Evolutionary conservation across 2,888 invertebrate species (phyloP).

Genomic region (Idaea aversata): DNA sequence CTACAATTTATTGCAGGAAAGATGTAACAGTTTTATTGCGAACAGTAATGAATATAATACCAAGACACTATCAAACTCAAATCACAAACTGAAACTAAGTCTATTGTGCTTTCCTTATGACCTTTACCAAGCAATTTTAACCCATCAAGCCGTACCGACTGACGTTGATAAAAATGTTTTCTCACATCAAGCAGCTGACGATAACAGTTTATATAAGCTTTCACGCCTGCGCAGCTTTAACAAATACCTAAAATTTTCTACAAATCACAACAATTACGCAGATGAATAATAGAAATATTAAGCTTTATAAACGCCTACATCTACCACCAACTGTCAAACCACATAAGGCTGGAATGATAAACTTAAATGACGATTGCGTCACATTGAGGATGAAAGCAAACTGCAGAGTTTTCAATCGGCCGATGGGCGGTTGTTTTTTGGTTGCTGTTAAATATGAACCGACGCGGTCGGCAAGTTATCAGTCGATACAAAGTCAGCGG

Average conservation of each 20-base stretch:
- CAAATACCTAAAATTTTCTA: conserved; percentile 6
- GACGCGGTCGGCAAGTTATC: neutral
- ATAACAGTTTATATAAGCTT: too few relatives aligned
- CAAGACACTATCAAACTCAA: too few relatives aligned
- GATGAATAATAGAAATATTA: conserved; percentile 18
- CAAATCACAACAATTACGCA: conserved; percentile 12
- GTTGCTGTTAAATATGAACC: neutral
- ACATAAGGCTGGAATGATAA: conserved; percentile 54
- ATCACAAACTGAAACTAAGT: too few relatives aligned
- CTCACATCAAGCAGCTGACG: too few relatives aligned
- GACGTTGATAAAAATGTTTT: too few relatives aligned
- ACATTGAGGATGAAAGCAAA: conserved; percentile 38
- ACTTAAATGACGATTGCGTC: conserved; percentile 61
- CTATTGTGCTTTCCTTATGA: too few relatives aligned
- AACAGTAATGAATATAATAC: too few relatives aligned
- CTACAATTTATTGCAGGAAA: conserved; percentile 16
- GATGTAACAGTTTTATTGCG: conserved; percentile 10
- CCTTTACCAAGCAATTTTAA: too few relatives aligned
- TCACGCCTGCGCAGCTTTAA: conserved; percentile 6
- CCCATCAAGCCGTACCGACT: too few relatives aligned
- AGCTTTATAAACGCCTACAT: conserved; percentile 20
- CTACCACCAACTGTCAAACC: conserved; percentile 39
- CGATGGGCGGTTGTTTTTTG: neutral
- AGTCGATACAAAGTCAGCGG: neutral
- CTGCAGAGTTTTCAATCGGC: neutral